phyloP scores from a whole-genome alignment of 1,140 invertebrate genomes.

The Pentalonia nigronervosa region DNA sequence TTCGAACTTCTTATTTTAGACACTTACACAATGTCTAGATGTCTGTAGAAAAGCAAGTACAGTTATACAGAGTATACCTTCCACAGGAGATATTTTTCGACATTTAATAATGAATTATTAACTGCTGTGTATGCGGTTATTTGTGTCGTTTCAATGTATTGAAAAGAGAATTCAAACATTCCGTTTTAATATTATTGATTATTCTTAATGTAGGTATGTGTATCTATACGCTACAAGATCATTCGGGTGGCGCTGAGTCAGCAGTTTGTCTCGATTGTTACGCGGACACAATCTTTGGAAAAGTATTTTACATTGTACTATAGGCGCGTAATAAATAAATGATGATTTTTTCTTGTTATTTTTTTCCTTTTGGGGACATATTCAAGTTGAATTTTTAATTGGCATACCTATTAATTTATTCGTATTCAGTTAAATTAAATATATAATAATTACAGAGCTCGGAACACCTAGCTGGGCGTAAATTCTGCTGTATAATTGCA shows the following conservation, averaged over 20 bases:
- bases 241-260: neutral
- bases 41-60: neutral
- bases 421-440: neutral
- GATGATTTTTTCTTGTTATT: neutral
- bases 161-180: neutral
- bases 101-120: neutral
- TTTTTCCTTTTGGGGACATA: neutral
- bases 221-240: neutral
- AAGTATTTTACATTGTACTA: neutral
- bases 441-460: neutral
- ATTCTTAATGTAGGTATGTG: neutral
- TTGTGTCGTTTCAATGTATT: neutral
- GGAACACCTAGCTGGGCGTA: neutral
- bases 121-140: neutral
- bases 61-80: neutral
- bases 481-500: neutral
- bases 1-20: neutral
- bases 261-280: slow-evolving; percentile 14
- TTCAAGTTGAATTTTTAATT: slow-evolving; percentile 3
- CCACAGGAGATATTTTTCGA: neutral
- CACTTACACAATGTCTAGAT: neutral
- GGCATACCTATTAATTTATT: neutral
- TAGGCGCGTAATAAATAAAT: neutral
- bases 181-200: neutral
- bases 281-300: neutral